phyloP scores from a whole-genome alignment of 2,797 vertebrate species.

The Chaetodon trifasciatus region DNA sequence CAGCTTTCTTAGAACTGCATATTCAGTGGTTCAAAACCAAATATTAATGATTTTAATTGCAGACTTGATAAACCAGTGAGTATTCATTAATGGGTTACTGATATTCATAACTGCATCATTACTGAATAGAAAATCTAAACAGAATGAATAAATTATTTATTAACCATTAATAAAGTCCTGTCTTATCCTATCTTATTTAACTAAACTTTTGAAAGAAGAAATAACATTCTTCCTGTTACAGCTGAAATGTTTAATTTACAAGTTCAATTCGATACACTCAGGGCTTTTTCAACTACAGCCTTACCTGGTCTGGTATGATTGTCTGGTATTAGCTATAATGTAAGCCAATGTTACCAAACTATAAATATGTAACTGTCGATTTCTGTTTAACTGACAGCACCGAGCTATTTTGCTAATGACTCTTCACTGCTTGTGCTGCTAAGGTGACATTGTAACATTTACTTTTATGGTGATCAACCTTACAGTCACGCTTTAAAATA shows the following conservation, averaged over 20 bases:
- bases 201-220: not conserved
- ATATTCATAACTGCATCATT: not conserved
- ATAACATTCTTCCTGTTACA: not conserved
- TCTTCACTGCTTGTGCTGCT: not conserved
- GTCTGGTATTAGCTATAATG: not conserved
- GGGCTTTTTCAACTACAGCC: not conserved
- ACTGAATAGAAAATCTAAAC: not conserved
- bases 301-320: not conserved
- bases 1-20: not conserved
- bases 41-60: not conserved
- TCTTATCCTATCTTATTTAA: no score
- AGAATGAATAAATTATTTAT: not conserved
- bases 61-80: not conserved
- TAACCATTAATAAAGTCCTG: not conserved
- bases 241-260: not conserved
- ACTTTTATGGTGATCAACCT: not conserved
- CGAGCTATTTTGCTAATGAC: not conserved
- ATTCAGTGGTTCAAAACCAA: not conserved
- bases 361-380: not conserved
- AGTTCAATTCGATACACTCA: no score
- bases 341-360: not conserved
- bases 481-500: not conserved
- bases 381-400: not conserved
- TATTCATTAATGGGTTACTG: not conserved
- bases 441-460: not conserved